Base-by-base conservation (phyloP, 2,888 invertebrate genomes). In the Tetanocera ferruginea region DNA sequence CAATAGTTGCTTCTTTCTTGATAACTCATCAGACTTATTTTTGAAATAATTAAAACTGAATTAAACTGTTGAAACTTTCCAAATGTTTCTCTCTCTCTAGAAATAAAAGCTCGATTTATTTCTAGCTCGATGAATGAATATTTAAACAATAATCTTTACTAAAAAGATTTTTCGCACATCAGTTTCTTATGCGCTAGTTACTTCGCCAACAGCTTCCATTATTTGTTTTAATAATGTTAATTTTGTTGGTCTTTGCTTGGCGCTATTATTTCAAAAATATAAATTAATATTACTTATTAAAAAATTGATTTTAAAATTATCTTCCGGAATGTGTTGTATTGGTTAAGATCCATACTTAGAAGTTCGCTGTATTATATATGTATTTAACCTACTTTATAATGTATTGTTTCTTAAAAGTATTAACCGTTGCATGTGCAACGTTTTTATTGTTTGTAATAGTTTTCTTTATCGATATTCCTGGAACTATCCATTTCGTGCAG, bases 71-170 rank as follows among this genome's bases (percentile, higher is more conserved):
- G 9, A 86, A 85, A 78, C n/a, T n/a, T 85, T 85, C 28, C 83
- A 84, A 86, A 85, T 85, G 85, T 83, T 84, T 83, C 84, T 87
- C 86, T 87, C 86, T 83, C 83, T 78, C 81, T 79, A 78, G 83
- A 85, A 87, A 84, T 75, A 34, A 25, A 55, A 9, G 2, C 2
- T 28, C 52, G 17, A 23, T 25, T 19, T 55, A 75, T 75, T 75
- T 75, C 55, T 52, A 25, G 66, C n/a, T 43, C 17, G 67, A 75
- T 25, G 66, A 67, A n/a, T 62, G 51, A 74, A 51, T 55, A 75
- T 55, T 67, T 34, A 19, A 67, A 67, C 9, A 60, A 23, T 23
- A 60, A 57, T 60, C 60, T 49, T 60, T 19, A 19, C 14, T 17
- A 2, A n/a, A 9, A 62, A 55, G 23, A 43, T 57, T 55, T 60